phyloP scores from a whole-genome alignment of 2,113 vertebrate species.

The Perognathus longimembris region DNA sequence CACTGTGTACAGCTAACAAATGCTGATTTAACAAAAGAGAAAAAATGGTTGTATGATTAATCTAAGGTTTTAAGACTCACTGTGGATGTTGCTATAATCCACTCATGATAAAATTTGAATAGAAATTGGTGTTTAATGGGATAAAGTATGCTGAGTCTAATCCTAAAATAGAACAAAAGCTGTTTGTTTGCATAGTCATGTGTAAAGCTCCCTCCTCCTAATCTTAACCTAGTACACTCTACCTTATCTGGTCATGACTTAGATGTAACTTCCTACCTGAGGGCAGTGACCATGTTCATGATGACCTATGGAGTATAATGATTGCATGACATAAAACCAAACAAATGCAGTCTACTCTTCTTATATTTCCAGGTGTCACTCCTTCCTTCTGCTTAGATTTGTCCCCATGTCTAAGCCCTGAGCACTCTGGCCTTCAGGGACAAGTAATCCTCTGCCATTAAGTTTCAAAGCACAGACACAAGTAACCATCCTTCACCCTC shows the following conservation, averaged over 20 bases:
- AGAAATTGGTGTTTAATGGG: not conserved
- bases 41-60: not conserved
- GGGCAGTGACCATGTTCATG: not conserved
- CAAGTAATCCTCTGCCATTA: not conserved
- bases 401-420: not conserved
- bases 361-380: not conserved
- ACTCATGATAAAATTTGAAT: not conserved
- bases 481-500: not conserved
- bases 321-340: not conserved
- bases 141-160: not conserved
- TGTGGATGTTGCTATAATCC: not conserved
- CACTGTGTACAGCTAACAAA: no score
- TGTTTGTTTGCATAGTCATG: not conserved
- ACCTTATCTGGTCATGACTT: rapidly evolving
- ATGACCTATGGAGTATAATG: not conserved
- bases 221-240: rapidly evolving
- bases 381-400: not conserved
- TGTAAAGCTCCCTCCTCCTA: not conserved
- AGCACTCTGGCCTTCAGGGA: not conserved
- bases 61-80: not conserved
- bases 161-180: not conserved
- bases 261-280: not conserved
- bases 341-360: not conserved
- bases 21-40: no score
- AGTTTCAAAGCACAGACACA: not conserved